Percentiles rank a stretch among this genome's conserved stretches.
phyloP scores from a whole-genome alignment of 2,797 vertebrate species.

The Sphaeramia orbicularis region DNA sequence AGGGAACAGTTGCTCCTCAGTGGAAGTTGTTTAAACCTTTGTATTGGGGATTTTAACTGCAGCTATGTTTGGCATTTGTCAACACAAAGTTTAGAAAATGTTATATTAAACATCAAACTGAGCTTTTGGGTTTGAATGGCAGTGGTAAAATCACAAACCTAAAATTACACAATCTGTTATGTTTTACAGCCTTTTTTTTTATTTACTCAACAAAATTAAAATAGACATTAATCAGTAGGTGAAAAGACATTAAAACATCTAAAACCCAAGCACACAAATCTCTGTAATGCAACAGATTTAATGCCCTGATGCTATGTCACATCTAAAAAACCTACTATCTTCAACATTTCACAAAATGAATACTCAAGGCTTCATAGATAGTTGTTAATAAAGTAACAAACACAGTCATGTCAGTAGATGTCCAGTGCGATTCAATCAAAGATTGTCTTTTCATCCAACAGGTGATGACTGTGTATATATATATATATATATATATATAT shows the following conservation, averaged over 20 bases:
- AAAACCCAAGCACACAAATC: neutral
- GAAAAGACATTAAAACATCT: neutral
- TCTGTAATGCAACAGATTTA: neutral
- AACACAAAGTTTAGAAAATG: slow-evolving; percentile 19
- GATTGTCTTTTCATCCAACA: no score
- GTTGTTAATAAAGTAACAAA: no score
- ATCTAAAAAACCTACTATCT: no score
- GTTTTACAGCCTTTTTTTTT: neutral
- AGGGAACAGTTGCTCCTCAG: slow-evolving; percentile 8
- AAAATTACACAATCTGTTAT: neutral
- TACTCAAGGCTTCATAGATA: no score
- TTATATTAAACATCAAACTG: slow-evolving; percentile 3
- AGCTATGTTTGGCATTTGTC: slow-evolving; percentile 22
- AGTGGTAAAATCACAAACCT: neutral
- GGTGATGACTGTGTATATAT: no score
- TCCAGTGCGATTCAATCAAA: no score
- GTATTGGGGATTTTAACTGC: slow-evolving; percentile 31
- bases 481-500: no score
- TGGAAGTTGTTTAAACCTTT: slow-evolving; percentile 44
- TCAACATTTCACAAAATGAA: no score
- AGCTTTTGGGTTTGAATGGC: neutral
- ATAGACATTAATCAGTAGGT: no score
- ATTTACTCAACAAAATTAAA: neutral
- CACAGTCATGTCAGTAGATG: no score
- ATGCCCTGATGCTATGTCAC: neutral